Evolutionary conservation across 2,797 vertebrate genomes (phyloP), one percentile per base, ranked within the genome.

Genomic region (Anguilla megastoma): DNA sequence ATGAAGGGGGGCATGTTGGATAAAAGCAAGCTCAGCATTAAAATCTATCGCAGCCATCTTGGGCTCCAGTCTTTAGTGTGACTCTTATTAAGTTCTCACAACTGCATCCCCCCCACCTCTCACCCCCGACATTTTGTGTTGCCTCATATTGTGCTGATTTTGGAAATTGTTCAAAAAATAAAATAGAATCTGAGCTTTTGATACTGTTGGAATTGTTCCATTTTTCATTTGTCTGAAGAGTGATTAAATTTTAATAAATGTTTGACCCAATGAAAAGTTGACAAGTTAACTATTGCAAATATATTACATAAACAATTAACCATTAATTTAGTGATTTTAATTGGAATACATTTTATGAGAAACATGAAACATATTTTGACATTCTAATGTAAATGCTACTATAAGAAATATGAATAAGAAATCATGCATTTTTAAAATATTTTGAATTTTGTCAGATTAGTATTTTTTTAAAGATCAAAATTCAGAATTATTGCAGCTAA

Each of bases 151-250:
- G 87, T 56, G 83, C 66, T 30, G 66, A 74, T 54, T 79, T 88
- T 88, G 66, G 87, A 88, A 85, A 85, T 9, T 18, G 56, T 54
- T 88, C 87, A 76, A 63, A 36, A 79, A 84, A 85, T 83, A 83
- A 84, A 69, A 41, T 41, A 87, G 21, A 84, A 52, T 27, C 21
- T 33, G 12, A 84, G 48, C 52, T 56, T 56, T 56, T 56, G 82
- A 54, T 84, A 84, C 52, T 84, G 9, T 33, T 84, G 48, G 82
- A 56, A 54, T 27, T n/a, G 12, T 84, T 30, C 79, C 79, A 33
- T 84, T 56, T 30, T 56, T 14, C 56, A 27, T 21, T 84, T 84
- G 82, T 56, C 82, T 56, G 12, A 84, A 56, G 56, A n/a, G 24
- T 52, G 24, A 56, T 2, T 1, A 56, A 56, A n/a, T 27, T 54